phyloP scores from a whole-genome alignment of 1,140 invertebrate genomes.

The Stratiolaelaps scimitus region DNA sequence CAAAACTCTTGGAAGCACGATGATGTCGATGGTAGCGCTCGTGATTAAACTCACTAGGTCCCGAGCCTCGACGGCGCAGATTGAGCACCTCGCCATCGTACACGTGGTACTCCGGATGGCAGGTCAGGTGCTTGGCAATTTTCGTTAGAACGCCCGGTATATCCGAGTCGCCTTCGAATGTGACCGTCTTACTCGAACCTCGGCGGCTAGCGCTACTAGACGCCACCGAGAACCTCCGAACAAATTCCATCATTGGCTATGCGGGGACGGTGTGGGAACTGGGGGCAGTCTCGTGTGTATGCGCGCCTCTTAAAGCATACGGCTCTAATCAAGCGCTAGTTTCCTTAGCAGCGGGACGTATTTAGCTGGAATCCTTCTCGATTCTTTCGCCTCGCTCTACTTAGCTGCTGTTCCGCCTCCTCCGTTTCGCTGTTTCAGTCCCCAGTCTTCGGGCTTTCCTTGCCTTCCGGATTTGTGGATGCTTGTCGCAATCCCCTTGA shows the following conservation, averaged over 20 bases:
- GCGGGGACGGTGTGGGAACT: background rate
- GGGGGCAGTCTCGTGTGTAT: background rate
- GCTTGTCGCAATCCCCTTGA: too few species aligned
- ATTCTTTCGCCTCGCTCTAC: too few species aligned
- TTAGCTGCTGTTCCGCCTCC: too few species aligned
- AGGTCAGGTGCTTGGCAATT: slow-evolving; percentile 20
- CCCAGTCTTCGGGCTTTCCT: too few species aligned
- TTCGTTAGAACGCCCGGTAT: background rate
- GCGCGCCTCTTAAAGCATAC: background rate
- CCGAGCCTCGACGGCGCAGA: background rate
- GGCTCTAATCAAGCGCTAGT: background rate
- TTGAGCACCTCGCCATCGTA: background rate
- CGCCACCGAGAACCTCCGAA: slow-evolving; percentile 17
- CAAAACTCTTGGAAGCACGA: slow-evolving; percentile 15
- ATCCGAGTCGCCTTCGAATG: background rate
- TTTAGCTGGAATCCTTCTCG: too few species aligned
- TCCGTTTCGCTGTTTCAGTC: too few species aligned
- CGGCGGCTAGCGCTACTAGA: slow-evolving; percentile 6
- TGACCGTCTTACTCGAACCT: slow-evolving; percentile 16
- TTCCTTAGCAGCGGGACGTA: too few species aligned
- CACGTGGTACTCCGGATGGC: slow-evolving; percentile 20
- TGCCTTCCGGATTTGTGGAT: too few species aligned
- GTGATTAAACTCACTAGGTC: slow-evolving; percentile 4
- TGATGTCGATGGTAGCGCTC: slow-evolving; percentile 16
- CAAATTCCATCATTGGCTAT: slow-evolving; percentile 5